Conservation (phyloP, 2,888 invertebrate species). For the Clunio marinus region DNA sequence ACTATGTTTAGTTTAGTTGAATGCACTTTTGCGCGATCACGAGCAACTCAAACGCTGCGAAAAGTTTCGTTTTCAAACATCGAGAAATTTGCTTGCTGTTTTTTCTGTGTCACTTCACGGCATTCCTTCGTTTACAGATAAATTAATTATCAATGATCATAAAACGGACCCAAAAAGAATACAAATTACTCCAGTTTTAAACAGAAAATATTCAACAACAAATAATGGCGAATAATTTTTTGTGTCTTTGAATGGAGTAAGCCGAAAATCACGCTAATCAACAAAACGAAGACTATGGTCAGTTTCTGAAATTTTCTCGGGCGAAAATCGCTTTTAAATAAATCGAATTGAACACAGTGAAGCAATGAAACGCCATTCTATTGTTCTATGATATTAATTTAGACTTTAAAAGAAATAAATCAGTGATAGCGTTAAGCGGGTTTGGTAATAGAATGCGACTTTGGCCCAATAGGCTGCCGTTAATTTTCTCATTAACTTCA, state of each 20-base stretch:
- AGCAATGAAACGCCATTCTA: no score
- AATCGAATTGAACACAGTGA: no score
- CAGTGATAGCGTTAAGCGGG: no score
- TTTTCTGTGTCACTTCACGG: slow-evolving; percentile 11
- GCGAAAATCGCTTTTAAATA: no score
- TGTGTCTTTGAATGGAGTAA: neutral
- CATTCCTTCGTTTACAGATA: neutral
- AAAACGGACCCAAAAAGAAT: neutral
- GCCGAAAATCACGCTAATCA: slow-evolving; percentile 4
- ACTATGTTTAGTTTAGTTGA: neutral
- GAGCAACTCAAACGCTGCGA: no score
- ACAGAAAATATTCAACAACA: neutral
- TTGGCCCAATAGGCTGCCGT: neutral
- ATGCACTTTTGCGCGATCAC: neutral
- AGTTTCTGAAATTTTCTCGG: no score
- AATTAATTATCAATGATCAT: slow-evolving; percentile 6
- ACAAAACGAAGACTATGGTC: neutral
- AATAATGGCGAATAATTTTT: slow-evolving; percentile 24
- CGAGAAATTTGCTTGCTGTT: neutral
- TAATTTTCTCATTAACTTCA: slow-evolving; percentile 4
- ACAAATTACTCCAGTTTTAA: neutral
- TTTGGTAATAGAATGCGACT: no score
- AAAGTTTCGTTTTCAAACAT: slow-evolving; percentile 4
- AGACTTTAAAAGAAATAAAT: no score
- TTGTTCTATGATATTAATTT: no score